These are phyloP conservation scores for Pteronotus mesoamericanus DNA, from an alignment of 2,797 vertebrate genomes.

Conservation along the genomic window DNA sequence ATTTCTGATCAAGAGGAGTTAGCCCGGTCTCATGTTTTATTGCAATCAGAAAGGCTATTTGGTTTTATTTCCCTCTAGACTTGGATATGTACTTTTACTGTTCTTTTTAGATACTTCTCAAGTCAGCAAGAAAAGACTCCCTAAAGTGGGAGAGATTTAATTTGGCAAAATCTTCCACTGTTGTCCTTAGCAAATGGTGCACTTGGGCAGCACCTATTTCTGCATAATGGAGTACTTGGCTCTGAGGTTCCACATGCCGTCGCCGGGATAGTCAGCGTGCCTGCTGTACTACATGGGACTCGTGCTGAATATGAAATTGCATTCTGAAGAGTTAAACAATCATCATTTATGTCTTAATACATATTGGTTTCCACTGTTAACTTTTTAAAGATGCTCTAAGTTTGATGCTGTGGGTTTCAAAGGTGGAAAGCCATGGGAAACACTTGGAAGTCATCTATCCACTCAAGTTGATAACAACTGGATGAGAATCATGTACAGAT, in stretches of 20 bases:
- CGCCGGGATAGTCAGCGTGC: rapidly evolving
- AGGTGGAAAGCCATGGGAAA: neutral
- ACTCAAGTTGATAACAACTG: neutral
- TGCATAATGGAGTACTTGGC: neutral
- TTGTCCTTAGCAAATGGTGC: neutral
- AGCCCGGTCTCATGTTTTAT: neutral
- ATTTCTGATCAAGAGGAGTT: neutral
- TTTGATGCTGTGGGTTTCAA: neutral
- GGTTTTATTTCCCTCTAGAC: neutral
- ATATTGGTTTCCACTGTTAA: neutral
- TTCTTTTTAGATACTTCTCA: neutral
- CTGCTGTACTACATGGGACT: neutral
- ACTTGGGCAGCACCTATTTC: neutral
- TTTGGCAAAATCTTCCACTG: neutral
- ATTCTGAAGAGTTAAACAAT: neutral
- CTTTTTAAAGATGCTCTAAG: neutral
- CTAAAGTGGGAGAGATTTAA: neutral
- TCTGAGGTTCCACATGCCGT: rapidly evolving
- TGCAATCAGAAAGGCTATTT: neutral
- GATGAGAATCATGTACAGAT: neutral
- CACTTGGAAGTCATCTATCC: neutral
- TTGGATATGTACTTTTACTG: neutral
- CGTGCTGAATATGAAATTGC: neutral
- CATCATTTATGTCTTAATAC: neutral
- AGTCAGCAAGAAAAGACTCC: neutral